Conservation (phyloP, 2,797 vertebrate genomes). For the Stomatorhinus walkeri region DNA sequence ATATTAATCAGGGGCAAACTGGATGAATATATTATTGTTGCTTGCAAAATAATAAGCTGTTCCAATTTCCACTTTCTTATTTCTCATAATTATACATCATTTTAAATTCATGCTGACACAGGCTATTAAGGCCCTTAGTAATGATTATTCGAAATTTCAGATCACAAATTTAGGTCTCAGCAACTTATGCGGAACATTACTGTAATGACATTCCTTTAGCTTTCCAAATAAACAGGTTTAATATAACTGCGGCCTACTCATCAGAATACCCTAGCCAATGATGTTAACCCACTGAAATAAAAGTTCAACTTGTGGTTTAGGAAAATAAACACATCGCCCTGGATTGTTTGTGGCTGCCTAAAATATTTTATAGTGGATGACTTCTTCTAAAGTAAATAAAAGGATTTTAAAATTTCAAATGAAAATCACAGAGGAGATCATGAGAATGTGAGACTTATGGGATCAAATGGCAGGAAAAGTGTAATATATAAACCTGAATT, state of each 20-base stretch:
- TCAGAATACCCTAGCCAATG: neutral
- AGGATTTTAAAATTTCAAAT: neutral
- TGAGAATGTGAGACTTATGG: neutral
- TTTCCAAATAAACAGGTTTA: neutral
- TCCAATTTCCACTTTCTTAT: neutral
- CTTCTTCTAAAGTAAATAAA: neutral
- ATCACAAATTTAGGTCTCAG: neutral
- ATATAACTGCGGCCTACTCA: neutral
- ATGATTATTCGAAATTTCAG: neutral
- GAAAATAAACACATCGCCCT: neutral
- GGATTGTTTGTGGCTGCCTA: neutral
- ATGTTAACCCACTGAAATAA: neutral
- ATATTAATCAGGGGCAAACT: neutral
- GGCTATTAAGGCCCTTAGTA: neutral
- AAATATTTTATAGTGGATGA: neutral
- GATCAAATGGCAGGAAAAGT: neutral
- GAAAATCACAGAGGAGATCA: neutral
- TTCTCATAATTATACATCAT: neutral
- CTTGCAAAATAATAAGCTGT: neutral
- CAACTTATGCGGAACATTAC: neutral
- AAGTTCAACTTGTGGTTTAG: neutral
- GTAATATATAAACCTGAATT: neutral
- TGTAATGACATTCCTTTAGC: neutral
- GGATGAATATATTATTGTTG: neutral
- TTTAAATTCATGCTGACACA: neutral